Evolutionary conservation across 2,797 vertebrate species (phyloP), one percentile per base, ranked within the genome.

Genomic region (Danio albolineatus): DNA sequence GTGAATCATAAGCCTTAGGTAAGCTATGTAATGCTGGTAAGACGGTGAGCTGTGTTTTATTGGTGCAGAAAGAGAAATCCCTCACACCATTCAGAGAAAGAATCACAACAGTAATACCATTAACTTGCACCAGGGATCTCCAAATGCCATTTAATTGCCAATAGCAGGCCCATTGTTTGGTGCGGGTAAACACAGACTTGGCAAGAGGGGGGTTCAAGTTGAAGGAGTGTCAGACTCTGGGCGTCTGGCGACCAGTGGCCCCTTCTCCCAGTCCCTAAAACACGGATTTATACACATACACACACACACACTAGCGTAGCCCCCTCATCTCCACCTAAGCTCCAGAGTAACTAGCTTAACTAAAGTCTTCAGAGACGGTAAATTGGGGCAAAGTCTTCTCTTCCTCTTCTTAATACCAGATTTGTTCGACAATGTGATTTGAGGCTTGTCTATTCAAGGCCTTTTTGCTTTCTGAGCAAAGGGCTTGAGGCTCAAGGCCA

Each of bases 341-440:
- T 95, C 95, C 96, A 95, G 95, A 97, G 96, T 97, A 97, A 97
- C 97, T 98, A 97, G 97, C 97, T 98, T 98, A 98, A 97, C 96
- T 97, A 98, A 98, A 95, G 97, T 97, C 97, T 98, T 98, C 94
- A 93, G 96, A 97, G 96, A 97, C 97, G 97, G 96, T 98, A 99
- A 97, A 99, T 96, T 98, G 96, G 94, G 96, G 97, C 97, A 96
- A 98, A 98, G 97, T 97, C 96, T 95, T 96, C 93, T 92, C 90
- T 93, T 89, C 90, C 93, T 92, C 89, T 92, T 89, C 90, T 93
- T 98, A 98, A 99, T 98, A 97, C 98, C 97, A 98, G 97, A 99
- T 99, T 99, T 98, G 98, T 98, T 98, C 97, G 96, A 98, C 98
- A 98, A 98, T 97, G 96, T 97, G 97, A 98, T 98, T 98, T 98